phyloP scores from a whole-genome alignment of 2,113 vertebrate species.

The Silurus glanis region DNA sequence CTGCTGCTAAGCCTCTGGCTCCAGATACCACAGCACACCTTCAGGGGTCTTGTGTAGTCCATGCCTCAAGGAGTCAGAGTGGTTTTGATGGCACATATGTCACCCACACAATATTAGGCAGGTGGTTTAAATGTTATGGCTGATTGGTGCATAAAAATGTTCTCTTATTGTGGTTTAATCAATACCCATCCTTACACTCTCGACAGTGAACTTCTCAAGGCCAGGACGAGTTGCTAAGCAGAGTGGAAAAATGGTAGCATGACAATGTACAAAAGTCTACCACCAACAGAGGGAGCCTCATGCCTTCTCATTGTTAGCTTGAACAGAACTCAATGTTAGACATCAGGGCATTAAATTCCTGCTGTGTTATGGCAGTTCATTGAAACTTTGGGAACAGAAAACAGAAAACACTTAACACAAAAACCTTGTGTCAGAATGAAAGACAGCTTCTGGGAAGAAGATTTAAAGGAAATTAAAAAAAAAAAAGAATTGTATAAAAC shows the following conservation, averaged over 20 bases:
- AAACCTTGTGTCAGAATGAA: background rate
- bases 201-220: background rate
- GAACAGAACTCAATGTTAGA: background rate
- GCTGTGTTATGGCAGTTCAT: background rate
- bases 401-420: background rate
- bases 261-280: background rate
- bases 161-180: background rate
- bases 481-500: background rate
- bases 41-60: too few species aligned
- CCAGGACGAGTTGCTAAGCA: background rate
- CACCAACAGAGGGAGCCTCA: slow-evolving; percentile 27
- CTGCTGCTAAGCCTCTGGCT: too few species aligned
- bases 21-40: too few species aligned
- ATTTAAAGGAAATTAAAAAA: background rate
- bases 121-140: too few species aligned
- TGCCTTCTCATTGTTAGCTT: background rate
- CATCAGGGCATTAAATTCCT: background rate
- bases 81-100: too few species aligned
- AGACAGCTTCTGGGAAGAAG: background rate
- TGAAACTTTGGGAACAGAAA: background rate
- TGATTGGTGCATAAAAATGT: background rate
- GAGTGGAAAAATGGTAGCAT: background rate
- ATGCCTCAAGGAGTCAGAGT: too few species aligned
- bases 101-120: too few species aligned
- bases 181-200: background rate